Evolutionary conservation across 1,140 invertebrate genomes (phyloP), one percentile per base, ranked within the genome.

Genomic region (Micrasema minimum): DNA sequence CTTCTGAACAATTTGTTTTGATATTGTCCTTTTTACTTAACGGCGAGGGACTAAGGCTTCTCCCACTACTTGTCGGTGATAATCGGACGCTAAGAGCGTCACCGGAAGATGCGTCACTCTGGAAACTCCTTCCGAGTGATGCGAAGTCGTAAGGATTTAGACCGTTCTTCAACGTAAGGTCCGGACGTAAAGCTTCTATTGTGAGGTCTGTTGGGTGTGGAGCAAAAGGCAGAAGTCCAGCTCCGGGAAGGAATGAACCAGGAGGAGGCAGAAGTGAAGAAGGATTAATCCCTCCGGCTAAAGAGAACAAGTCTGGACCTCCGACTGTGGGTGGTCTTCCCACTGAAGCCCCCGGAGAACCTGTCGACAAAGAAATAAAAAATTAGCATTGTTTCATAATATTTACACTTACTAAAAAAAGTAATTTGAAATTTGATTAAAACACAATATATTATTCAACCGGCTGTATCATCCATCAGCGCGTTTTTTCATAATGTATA

Each of bases 11-110:
- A 12, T 85, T 84, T 77, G 85, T 82, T 80, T 81, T 79, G 10
- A 35, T 69, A 55, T 81, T 80, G 2, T 82, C 79, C 74, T 81
- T 82, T 46, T 85, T 82, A 62, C 85, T 80, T 48, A 80, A 77
- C 72, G 85, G 72, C 79, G 84, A 81, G 71, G 87, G 81, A 77
- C 85, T 79, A 69, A 84, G 26, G 77, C 82, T 84, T 62, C 83
- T 85, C 59, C 86, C 79, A 71, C 86, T 87, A 55, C 85, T 87
- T 2, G 85, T 85, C 2, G 86, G 86, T 5, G 86, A 87, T 71
- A 86, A 74, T 41, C 85, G 80, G n/a, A 81, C 80, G 45, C 82
- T 80, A 11, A 80, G 84, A 18, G 80, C 80, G 55, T 85, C 83
- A 75, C 81, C 80, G 37, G 83, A 82, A 9, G 82, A 83, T 9